phyloP scores from a whole-genome alignment of 2,888 invertebrate species.

The Philaethria dido region DNA sequence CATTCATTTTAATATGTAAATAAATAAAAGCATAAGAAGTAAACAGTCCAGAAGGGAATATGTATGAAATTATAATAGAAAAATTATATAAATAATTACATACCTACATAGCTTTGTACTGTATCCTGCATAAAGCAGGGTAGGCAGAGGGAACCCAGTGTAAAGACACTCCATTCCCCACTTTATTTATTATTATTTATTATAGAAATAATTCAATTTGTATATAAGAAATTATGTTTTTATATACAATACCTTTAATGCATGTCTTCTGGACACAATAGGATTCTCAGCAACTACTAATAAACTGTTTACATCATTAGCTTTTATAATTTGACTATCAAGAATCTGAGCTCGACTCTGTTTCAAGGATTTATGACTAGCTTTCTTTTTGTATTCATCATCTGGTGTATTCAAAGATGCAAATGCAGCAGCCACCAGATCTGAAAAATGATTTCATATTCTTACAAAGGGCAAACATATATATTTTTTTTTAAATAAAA shows the following conservation, averaged over 20 bases:
- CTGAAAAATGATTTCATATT: slow-evolving; percentile 50
- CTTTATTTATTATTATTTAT: too few relatives aligned
- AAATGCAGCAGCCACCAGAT: slow-evolving; percentile 88
- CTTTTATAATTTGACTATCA: slow-evolving; percentile 84
- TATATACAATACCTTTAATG: slow-evolving; percentile 82
- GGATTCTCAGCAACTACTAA: slow-evolving; percentile 84
- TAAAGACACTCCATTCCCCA: too few relatives aligned
- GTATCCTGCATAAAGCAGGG: too few relatives aligned
- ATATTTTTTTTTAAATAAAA: background rate
- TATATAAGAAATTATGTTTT: background rate
- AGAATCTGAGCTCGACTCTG: slow-evolving; percentile 65
- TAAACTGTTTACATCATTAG: slow-evolving; percentile 85
- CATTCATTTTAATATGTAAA: too few relatives aligned
- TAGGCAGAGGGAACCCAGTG: too few relatives aligned
- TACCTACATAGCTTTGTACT: too few relatives aligned
- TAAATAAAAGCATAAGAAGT: too few relatives aligned
- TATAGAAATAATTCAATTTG: background rate
- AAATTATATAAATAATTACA: too few relatives aligned
- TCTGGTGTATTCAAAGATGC: slow-evolving; percentile 83
- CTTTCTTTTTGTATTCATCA: slow-evolving; percentile 53
- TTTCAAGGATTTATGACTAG: slow-evolving; percentile 67
- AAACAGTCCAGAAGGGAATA: too few relatives aligned
- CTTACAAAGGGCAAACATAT: slow-evolving; percentile 11
- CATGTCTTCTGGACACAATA: slow-evolving; percentile 86
- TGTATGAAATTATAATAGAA: too few relatives aligned